phyloP scores from a whole-genome alignment of 1,140 invertebrate species.

The Leptinotarsa defecta region DNA sequence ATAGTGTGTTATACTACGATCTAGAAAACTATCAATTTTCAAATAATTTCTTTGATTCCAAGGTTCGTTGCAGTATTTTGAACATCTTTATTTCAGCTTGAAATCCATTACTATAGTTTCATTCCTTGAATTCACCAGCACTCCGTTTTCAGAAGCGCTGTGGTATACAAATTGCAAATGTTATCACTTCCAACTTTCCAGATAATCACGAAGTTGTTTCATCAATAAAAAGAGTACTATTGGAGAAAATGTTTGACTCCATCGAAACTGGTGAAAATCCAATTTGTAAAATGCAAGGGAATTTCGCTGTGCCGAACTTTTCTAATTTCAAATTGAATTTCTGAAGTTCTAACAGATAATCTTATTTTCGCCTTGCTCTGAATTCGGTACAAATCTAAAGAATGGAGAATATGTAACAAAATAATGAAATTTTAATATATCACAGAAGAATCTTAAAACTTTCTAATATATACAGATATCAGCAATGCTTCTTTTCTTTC shows the following conservation, averaged over 20 bases:
- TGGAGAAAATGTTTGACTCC: neutral
- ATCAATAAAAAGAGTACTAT: neutral
- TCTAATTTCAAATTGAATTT: conserved; percentile 19
- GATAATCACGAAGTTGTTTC: conserved; percentile 3
- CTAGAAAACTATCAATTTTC: too few relatives aligned
- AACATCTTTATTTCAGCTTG: too few relatives aligned
- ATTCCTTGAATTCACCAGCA: too few relatives aligned
- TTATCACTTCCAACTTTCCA: neutral
- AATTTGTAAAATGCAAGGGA: conserved; percentile 20
- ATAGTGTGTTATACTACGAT: too few relatives aligned
- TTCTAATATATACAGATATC: too few relatives aligned
- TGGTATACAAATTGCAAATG: too few relatives aligned
- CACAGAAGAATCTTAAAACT: too few relatives aligned
- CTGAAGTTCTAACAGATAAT: conserved; percentile 15
- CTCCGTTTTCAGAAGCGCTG: too few relatives aligned
- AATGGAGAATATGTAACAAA: neutral
- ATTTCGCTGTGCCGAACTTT: conserved; percentile 13
- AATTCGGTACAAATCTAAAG: neutral
- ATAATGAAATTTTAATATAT: neutral
- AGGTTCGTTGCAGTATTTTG: too few relatives aligned
- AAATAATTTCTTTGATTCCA: too few relatives aligned
- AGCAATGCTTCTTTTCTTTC: too few relatives aligned
- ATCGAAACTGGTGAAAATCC: neutral
- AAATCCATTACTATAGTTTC: too few relatives aligned
- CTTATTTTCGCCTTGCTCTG: conserved; percentile 5